Conservation (phyloP, 64 coral and sea anemone genomes). For the Pocillopora verrucosa region DNA sequence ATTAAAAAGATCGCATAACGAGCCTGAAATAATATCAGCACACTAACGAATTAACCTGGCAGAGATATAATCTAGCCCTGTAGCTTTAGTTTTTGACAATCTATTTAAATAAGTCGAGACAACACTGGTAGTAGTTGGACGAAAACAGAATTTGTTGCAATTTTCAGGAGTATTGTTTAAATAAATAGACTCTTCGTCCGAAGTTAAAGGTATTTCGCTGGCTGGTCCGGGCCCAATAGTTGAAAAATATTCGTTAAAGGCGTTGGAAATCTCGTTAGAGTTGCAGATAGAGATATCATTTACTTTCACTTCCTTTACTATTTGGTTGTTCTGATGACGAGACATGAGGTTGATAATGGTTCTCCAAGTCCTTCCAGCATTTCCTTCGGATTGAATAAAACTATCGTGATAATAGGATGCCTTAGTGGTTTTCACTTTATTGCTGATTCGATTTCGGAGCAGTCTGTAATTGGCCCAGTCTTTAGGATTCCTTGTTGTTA, state of each 20-base stretch:
- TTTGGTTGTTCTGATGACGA: too few species aligned
- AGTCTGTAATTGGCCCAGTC: too few species aligned
- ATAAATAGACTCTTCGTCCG: constrained; percentile 3
- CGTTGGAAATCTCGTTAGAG: constrained; percentile 3
- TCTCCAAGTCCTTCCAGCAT: background rate
- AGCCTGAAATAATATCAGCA: constrained; percentile 25
- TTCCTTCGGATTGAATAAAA: constrained; percentile 8
- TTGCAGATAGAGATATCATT: constrained; percentile 16
- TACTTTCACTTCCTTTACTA: background rate
- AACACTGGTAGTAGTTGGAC: constrained; percentile 1
- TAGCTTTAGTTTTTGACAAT: constrained; percentile 23
- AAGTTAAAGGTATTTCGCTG: constrained; percentile 3
- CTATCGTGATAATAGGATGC: constrained; percentile 8
- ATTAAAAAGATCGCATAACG: too few species aligned
- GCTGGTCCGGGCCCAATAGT: constrained; percentile 22
- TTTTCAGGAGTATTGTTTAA: constrained; percentile 10
- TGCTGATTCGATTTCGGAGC: too few species aligned
- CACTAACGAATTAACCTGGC: constrained; percentile 4
- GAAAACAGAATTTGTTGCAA: constrained; percentile 6
- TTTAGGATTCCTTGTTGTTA: too few species aligned
- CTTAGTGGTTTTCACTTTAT: background rate
- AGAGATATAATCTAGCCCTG: background rate
- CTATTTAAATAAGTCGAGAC: constrained; percentile 16
- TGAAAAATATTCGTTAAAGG: constrained; percentile 30
- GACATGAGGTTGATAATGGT: too few species aligned